Percentiles rank a stretch among this genome's conserved stretches.
These are phyloP conservation scores for Helobdella robusta DNA, from an alignment of 2,888 invertebrate genomes.

Conservation along the genomic window DNA sequence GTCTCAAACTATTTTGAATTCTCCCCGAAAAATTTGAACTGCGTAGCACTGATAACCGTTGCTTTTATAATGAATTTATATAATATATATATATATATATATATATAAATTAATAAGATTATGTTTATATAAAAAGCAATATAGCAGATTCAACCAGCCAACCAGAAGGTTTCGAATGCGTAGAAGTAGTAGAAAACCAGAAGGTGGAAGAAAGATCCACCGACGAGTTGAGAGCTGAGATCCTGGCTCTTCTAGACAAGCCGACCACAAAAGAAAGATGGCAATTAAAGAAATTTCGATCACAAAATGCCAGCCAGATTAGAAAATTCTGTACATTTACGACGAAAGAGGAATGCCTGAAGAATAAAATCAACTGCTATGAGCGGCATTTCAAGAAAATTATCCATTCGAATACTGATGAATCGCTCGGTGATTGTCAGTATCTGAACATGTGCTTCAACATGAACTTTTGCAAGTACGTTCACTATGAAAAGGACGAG, in stretches of 20 bases:
- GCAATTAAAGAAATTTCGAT: constrained; percentile 86
- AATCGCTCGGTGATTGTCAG: constrained; percentile 86
- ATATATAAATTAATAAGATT: too few relatives aligned
- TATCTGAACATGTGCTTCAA: constrained; percentile 97
- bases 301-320: constrained; percentile 68
- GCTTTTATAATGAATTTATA: too few relatives aligned
- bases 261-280: constrained; percentile 88
- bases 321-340: constrained; percentile 91
- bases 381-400: constrained; percentile 94
- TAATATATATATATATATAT: too few relatives aligned
- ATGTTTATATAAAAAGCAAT: too few relatives aligned
- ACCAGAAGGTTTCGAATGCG: too few relatives aligned
- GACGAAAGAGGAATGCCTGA: constrained; percentile 73
- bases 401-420: constrained; percentile 82
- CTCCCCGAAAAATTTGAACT: too few relatives aligned
- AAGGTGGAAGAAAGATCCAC: constrained; percentile 89
- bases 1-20: too few relatives aligned
- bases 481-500: constrained; percentile 86
- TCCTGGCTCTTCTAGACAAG: constrained; percentile 74
- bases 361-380: constrained; percentile 59
- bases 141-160: too few relatives aligned
- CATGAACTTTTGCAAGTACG: constrained; percentile 96
- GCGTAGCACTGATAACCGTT: too few relatives aligned
- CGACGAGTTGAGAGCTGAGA: constrained; percentile 89
- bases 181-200: constrained; percentile 79